These are phyloP conservation scores for Archivesica marissinica DNA, from an alignment of 1,140 invertebrate genomes.

Conservation along the genomic window DNA sequence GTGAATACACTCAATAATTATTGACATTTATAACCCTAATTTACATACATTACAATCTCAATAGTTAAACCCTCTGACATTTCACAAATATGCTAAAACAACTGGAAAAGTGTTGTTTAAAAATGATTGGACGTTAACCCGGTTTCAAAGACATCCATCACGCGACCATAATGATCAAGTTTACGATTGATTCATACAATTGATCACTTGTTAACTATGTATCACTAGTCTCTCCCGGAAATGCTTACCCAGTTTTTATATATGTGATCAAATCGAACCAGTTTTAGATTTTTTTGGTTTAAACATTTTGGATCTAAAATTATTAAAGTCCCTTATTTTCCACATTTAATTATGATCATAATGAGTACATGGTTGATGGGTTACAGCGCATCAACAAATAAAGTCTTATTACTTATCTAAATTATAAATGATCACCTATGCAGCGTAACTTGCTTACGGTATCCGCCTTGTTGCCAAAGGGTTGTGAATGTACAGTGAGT, in stretches of 20 bases:
- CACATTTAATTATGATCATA: too few relatives aligned
- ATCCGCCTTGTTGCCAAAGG: too few relatives aligned
- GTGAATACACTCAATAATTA: background rate
- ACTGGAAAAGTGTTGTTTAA: background rate
- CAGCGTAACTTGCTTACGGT: too few relatives aligned
- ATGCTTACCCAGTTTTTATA: background rate
- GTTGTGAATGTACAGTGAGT: too few relatives aligned
- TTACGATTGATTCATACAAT: constrained; percentile 5
- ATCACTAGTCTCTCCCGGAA: constrained; percentile 1
- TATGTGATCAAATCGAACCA: too few relatives aligned
- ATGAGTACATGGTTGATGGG: too few relatives aligned
- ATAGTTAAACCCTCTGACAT: background rate
- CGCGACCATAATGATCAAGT: background rate
- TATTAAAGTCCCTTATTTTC: too few relatives aligned
- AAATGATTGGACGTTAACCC: background rate
- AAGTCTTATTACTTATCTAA: too few relatives aligned
- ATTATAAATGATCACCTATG: too few relatives aligned
- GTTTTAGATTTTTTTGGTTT: too few relatives aligned
- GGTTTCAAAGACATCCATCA: constrained; percentile 15
- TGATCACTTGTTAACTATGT: constrained; percentile 13
- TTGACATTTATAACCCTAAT: background rate
- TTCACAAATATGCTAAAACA: background rate
- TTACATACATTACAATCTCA: background rate
- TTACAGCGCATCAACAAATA: too few relatives aligned
- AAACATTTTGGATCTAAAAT: too few relatives aligned